Evolutionary conservation across 2,888 invertebrate species (phyloP), one percentile per base, ranked within the genome.

Genomic region (Prosopocoilus inquinatus): DNA sequence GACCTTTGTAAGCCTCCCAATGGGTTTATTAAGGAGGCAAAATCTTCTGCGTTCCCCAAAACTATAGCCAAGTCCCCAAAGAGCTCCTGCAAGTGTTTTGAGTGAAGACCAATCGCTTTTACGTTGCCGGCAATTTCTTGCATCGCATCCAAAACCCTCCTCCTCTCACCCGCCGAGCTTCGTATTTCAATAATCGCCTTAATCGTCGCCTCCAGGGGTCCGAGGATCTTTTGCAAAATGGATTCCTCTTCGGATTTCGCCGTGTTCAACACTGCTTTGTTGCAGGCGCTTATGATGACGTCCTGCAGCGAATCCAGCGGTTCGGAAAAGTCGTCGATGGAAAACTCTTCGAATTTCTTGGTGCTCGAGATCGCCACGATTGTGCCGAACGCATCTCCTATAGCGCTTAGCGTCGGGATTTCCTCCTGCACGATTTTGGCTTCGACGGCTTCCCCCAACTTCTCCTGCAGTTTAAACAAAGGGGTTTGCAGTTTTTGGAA

Each of bases 111-210:
- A 2, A 41, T 41, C 3, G 15, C 15, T 41, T 41, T 15, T 11
- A 41, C 2, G 15, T 53, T 49, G 15, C 20, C 12, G 9, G 15
- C 39, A 1, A 57, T 39, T 16, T 49, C 46, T 35, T 16, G 12
- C 7, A 57, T 36, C 3, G 32, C 34, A 28, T 57, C 49, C 9
- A 44, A 45, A 13, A 57, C 55, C 15, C 56, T 13, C 28, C 61
- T 54, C 28, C 67, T 65, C 36, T 57, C 63, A n/a, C 61, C 61
- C 16, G 70, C 51, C 47, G 65, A 64, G 52, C 64, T 67, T 59
- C 75, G 70, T 11, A 76, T 70, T 43, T 63, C 68, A 15, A 76
- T 72, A 11, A 77, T 70, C 2, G 67, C 66, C 59, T 74, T 75
- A 8, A 68, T 70, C 9, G 76, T 61, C 39, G 66, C 64, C 61